Evolutionary conservation across 2,888 invertebrate species (phyloP), one percentile per base, ranked within the genome.

Genomic region (Microdon myrmicae): DNA sequence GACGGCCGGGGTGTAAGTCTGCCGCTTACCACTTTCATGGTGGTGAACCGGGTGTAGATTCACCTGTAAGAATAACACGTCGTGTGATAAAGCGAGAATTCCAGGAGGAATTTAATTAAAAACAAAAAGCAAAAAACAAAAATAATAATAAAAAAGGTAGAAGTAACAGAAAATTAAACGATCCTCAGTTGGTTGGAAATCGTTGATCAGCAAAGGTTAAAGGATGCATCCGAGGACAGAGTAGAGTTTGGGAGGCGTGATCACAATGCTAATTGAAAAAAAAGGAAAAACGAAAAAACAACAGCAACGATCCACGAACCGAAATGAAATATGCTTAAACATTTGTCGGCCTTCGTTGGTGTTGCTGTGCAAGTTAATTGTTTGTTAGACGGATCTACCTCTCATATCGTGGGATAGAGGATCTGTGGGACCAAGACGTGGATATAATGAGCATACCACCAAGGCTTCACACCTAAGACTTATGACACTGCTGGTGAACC

Each of bases 21-120:
- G 35, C 34, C 43, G 31, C 35, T n/a, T n/a, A 53, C 64, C 51
- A 58, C 58, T 58, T 64, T 32, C 38, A 41, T 47, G 51, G 58
- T 64, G 64, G 43, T 34, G 39, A 64, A 53, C 23, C 41, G 58
- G 64, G 64, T 58, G 64, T 51, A 37, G n/a, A n/a, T 51, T 41
- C 39, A 45, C 16, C 48, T 48, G 49, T 4, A 35, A 41, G 34
- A 28, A 29, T 25, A 35, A 23, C 35, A n/a, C 20, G 13, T 38
- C n/a, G 28, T 35, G 9, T 44, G 44, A 44, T 14, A 32, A 49
- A 49, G n/a, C 45, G 26, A 17, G 56, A 61, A 51, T 51, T 64
- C 37, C 61, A 56, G 56, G 49, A 64, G 56, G 64, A 35, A 64
- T 64, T 64, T 64, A 58, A 64, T 58, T 58, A 64, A 64, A 64